These are phyloP conservation scores for Argyresthia goedartella DNA, from an alignment of 2,888 invertebrate species.

Conservation along the genomic window DNA sequence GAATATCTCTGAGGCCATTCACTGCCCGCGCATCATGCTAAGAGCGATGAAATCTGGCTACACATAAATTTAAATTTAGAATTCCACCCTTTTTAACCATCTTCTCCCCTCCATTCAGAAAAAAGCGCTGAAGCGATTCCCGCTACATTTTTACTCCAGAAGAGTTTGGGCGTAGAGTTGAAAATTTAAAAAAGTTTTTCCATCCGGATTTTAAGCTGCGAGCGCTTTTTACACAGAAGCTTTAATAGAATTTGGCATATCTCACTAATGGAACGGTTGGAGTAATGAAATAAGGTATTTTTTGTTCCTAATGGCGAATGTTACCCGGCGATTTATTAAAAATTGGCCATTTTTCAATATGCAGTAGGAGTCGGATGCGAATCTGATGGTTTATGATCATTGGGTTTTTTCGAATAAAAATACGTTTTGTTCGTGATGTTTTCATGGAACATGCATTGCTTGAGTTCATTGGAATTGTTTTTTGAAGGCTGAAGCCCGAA, in stretches of 20 bases:
- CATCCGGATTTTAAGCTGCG: conserved; percentile 8
- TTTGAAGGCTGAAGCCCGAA: background rate
- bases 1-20: background rate
- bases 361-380: conserved; percentile 19
- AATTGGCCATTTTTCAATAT: conserved; percentile 52
- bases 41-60: conserved; percentile 65
- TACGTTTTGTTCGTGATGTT: background rate
- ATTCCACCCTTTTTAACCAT: conserved; percentile 39
- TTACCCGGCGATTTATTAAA: conserved; percentile 48
- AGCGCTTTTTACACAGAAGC: conserved; percentile 43
- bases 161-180: too few relatives aligned
- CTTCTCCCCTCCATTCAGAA: background rate
- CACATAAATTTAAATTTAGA: conserved; percentile 71
- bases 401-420: conserved; percentile 3
- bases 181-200: too few relatives aligned
- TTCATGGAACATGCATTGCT: background rate
- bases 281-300: conserved; percentile 63
- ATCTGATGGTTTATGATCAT: conserved; percentile 13
- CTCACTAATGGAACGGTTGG: conserved; percentile 60
- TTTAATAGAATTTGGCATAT: conserved; percentile 63
- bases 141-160: too few relatives aligned
- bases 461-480: background rate
- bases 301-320: conserved; percentile 45
- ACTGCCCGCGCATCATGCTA: conserved; percentile 43
- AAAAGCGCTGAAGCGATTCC: background rate